Base-by-base conservation (phyloP, 2,888 invertebrate genomes). In the Cheilosia vulpina region DNA sequence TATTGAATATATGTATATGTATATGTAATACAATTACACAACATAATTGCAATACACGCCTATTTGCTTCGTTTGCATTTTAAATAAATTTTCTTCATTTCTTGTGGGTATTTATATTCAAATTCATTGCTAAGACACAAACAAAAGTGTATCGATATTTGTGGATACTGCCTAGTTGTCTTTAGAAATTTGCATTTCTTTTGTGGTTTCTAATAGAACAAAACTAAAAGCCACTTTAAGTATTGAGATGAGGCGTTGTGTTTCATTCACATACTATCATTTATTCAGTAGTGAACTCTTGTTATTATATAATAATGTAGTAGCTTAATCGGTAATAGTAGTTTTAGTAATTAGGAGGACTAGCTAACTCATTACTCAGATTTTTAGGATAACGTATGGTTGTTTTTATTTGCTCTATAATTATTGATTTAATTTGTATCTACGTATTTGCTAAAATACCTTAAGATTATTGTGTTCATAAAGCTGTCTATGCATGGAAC, bases 401-500 rank as follows among this genome's bases (percentile, higher is more conserved):
- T 60, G n/a, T 34, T 21, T 38, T 50, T 50, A 31, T 65, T 47
- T 66, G 2, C 24, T 62, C n/a, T 17, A 31, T 41, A 73, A 55
- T 66, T 57, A 50, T 50, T 76, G 38, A 65, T 57, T 55, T 75
- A 65, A n/a, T 57, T 57, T 47, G 45, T 72, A 34, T 31, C 17
- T 58, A 57, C 47, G 24, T 66, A 68, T 52, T 76, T 60, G 60
- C 43, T 60, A 65, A 60, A 58, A 68, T 76, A 53, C 34, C 66
- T 76, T 68, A 68, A 60, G 34, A 75, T 87, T 87, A 85, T 87
- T 87, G 85, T 87, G 43, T 87, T 87, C 80, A 80, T 87, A 87
- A 87, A 87, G 87, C 87, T 87, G 87, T 75, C 80, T 87, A 87
- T 62, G 60, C 75, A 80, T 85, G 87, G 87, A 87, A 87, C 87